Evolutionary conservation across 2,888 invertebrate species (phyloP).

Genomic region (Gandaritis pyraliata): DNA sequence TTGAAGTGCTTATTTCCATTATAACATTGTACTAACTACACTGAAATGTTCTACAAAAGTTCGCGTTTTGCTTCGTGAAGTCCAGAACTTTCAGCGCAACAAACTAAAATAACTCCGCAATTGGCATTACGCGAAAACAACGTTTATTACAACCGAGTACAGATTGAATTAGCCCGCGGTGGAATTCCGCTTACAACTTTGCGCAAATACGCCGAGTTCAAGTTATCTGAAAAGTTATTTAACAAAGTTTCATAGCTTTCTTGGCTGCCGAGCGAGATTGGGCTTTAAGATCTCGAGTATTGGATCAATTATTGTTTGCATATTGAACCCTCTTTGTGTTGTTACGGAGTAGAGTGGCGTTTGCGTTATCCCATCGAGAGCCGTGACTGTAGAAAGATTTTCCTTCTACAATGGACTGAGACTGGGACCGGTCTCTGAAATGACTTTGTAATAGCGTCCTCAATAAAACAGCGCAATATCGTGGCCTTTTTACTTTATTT

Average conservation of each 20-base stretch:
- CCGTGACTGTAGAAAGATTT: conserved; percentile 85
- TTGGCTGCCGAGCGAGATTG: conserved; percentile 70
- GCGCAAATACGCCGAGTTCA: conserved; percentile 81
- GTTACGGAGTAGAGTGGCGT: conserved; percentile 60
- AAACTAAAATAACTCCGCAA: conserved; percentile 75
- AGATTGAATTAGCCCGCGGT: conserved; percentile 81
- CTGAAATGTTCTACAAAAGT: conserved; percentile 85
- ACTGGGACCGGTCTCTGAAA: conserved; percentile 76
- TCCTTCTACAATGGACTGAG: conserved; percentile 82
- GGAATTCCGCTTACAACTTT: conserved; percentile 81
- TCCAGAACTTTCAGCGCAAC: conserved; percentile 79
- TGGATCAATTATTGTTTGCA: conserved; percentile 72
- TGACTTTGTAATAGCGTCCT: conserved; percentile 81
- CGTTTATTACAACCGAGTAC: conserved; percentile 82
- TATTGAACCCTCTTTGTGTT: conserved; percentile 56
- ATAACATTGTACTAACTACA: conserved; percentile 85
- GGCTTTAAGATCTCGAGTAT: conserved; percentile 64
- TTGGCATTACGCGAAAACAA: conserved; percentile 82
- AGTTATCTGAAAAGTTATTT: conserved; percentile 85
- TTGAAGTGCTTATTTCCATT: conserved; percentile 85
- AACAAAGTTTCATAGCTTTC: conserved; percentile 85
- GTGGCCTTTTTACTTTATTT: conserved; percentile 71
- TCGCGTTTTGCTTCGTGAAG: conserved; percentile 85
- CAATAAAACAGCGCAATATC: conserved; percentile 77
- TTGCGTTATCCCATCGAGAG: conserved; percentile 84